Percentiles rank a stretch among this genome's conserved stretches.
Conservation (phyloP, 2,888 invertebrate genomes). For the Brachylomia viminalis region DNA sequence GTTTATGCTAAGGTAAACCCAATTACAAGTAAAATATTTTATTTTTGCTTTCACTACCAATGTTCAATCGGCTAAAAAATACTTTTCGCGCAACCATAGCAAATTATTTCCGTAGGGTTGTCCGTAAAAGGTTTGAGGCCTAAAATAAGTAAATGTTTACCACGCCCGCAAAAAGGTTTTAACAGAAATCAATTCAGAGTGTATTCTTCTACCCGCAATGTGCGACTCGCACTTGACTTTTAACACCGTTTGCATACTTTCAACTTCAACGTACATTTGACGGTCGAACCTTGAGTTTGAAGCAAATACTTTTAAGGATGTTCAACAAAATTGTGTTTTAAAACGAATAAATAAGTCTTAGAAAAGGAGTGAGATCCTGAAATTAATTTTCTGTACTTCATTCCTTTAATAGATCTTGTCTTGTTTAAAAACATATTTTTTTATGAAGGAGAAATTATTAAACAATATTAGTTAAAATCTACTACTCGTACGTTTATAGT, state of each 20-base stretch:
- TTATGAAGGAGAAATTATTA: not conserved
- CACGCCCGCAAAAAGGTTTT: slow-evolving; percentile 30
- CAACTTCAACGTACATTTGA: too few species aligned
- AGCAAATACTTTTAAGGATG: slow-evolving; percentile 43
- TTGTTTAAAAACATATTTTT: not conserved
- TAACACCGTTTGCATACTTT: slow-evolving; percentile 26
- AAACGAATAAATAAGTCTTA: too few species aligned
- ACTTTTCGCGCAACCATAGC: not conserved
- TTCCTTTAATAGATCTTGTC: not conserved
- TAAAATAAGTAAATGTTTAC: slow-evolving; percentile 54
- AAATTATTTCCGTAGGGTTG: slow-evolving; percentile 35
- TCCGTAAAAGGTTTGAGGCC: slow-evolving; percentile 26
- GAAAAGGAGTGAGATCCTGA: not conserved
- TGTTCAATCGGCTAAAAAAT: slow-evolving; percentile 31
- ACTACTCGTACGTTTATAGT: not conserved
- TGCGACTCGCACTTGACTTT: slow-evolving; percentile 33
- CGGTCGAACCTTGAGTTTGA: not conserved
- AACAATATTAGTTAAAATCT: too few species aligned
- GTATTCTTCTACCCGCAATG: slow-evolving; percentile 9
- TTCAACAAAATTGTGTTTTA: slow-evolving; percentile 8
- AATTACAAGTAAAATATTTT: slow-evolving; percentile 42
- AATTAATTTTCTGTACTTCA: not conserved
- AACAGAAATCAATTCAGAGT: slow-evolving; percentile 17
- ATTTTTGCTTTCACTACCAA: not conserved
- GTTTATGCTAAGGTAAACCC: slow-evolving; percentile 10